Evolutionary conservation across 2,888 invertebrate species (phyloP), one percentile per base, ranked within the genome.

Genomic region (Leucoma salicis): DNA sequence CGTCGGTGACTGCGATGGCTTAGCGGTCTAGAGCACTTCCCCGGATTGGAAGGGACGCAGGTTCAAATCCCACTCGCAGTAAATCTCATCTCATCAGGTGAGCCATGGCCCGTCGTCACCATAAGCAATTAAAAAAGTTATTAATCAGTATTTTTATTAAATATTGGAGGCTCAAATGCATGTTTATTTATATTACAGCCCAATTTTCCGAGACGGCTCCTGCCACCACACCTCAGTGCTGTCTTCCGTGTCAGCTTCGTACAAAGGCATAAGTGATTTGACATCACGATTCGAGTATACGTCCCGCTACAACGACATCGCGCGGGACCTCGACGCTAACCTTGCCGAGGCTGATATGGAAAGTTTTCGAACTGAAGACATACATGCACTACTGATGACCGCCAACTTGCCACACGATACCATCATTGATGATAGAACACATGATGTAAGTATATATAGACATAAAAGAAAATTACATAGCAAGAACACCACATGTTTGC

Each of bases 331-430:
- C 84, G 97, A 97, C 85, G 97, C 96, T 49, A 97, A 97, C 82
- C 92, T 97, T 68, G 97, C 97, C 29, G 96, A 97, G 84, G 96
- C 97, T 42, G 97, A 97, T 83, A 97, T 97, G 95, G 97, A 97
- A 82, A 96, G 96, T 79, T 97, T 97, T 85, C 93, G 95, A 59
- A 95, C 96, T 14, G 95, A 97, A 83, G 97, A 97, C 73, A 97
- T 97, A 64, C 96, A 96, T 74, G 95, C 95, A 57, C 90, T 96
- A 67, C 92, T 97, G 52, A 84, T 89, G 88, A 88, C 88, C 66
- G 94, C 95, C 56, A 94, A 94, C 73, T 87, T 95, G 70, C 95
- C 95, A 41, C 93, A 93, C 60, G 94, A 87, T 75, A 68, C 82
- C 91, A 91, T 92, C 62, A 78, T 68, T 43, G 84, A 87, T 66